A percentile compares a stretch with the other conserved stretches of the same genome.
Evolutionary conservation across 2,113 vertebrate species (phyloP).

Genomic region (Theristicus caerulescens): DNA sequence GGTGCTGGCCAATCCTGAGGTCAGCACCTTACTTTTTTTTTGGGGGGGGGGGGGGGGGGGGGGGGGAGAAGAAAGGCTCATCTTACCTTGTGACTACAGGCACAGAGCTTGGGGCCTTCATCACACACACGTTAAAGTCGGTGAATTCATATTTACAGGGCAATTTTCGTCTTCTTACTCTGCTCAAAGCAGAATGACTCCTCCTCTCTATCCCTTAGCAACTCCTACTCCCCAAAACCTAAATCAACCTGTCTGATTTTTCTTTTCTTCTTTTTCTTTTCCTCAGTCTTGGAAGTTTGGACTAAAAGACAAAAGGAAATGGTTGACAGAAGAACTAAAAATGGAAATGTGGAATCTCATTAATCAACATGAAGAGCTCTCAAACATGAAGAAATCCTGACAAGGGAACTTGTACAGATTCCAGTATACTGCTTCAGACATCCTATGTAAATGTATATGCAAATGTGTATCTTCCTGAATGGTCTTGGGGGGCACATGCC

Average conservation of each 20-base stretch:
- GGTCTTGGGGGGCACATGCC: not conserved
- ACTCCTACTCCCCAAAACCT: conserved; percentile 14
- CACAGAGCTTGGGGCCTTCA: not conserved
- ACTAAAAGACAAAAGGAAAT: conserved; percentile 28
- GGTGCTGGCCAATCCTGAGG: not conserved
- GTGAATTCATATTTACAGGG: not conserved
- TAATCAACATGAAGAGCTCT: not conserved
- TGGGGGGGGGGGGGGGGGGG: no score
- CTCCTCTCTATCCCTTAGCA: not conserved
- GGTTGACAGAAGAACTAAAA: conserved; percentile 7
- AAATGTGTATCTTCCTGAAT: not conserved
- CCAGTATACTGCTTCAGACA: not conserved
- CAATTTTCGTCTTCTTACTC: not conserved
- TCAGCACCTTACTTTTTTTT: not conserved
- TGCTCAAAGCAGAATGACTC: not conserved
- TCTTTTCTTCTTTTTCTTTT: not conserved
- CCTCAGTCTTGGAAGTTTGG: not conserved
- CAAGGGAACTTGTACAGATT: not conserved
- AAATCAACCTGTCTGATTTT: not conserved
- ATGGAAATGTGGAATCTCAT: not conserved
- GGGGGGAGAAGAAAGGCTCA: not conserved
- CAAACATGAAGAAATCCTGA: not conserved
- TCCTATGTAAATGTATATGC: no score
- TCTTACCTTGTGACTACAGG: conserved; percentile 2
- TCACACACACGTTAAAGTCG: not conserved